These are phyloP conservation scores for Pristionchus entomophagus DNA, from an alignment of 2,888 invertebrate genomes.

Conservation along the genomic window DNA sequence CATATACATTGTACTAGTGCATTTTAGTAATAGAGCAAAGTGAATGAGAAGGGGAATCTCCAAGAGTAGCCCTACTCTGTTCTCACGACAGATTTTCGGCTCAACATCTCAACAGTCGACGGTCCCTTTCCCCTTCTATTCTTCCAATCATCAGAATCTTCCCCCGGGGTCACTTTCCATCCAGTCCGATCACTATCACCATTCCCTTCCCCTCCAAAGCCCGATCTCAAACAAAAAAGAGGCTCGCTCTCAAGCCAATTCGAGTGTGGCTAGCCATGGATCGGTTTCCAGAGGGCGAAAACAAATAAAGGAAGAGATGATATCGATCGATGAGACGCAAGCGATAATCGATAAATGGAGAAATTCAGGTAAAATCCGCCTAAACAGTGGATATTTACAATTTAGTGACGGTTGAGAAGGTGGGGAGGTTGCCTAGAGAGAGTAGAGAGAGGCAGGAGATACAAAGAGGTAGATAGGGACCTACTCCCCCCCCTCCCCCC, in stretches of 20 bases:
- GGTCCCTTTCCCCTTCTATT: not conserved
- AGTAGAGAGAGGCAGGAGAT: not conserved
- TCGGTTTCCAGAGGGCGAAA: conserved; percentile 21
- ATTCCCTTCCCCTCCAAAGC: conserved; percentile 7
- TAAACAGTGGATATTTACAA: conserved; percentile 30
- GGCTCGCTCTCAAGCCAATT: not conserved
- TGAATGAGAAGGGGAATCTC: too few relatives aligned
- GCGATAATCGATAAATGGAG: not conserved
- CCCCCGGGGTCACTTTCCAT: conserved; percentile 6
- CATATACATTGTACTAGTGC: too few relatives aligned
- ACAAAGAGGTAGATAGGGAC: conserved; percentile 42
- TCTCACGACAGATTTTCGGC: not conserved
- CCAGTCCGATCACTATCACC: not conserved
- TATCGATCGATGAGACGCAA: not conserved
- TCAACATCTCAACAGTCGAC: too few relatives aligned
- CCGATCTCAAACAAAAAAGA: conserved; percentile 25
- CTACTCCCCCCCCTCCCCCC: conserved; percentile 3
- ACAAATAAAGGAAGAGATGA: too few relatives aligned
- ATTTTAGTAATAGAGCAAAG: too few relatives aligned
- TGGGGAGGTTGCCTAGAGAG: not conserved
- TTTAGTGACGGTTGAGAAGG: conserved; percentile 22
- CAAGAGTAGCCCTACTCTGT: too few relatives aligned
- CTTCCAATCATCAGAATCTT: not conserved
- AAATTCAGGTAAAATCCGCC: not conserved
- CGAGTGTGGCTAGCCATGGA: not conserved